phyloP scores from a whole-genome alignment of 2,888 invertebrate genomes.

The Busseola fusca region DNA sequence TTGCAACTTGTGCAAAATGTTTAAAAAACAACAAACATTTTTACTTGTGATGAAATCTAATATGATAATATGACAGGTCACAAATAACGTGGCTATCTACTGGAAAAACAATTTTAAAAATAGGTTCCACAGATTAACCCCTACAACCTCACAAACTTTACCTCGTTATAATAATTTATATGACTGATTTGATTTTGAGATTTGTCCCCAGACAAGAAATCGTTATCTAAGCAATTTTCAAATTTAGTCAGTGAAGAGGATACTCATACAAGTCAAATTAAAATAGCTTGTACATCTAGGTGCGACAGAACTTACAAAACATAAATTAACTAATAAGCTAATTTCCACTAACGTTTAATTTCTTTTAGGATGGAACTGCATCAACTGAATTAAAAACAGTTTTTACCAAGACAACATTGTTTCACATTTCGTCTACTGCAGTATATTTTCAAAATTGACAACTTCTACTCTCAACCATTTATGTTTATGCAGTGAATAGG shows the following conservation, averaged over 20 bases:
- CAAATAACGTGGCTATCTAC: no score
- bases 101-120: no score
- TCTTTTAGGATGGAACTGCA: background rate
- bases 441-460: background rate
- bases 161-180: no score
- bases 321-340: background rate
- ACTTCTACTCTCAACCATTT: background rate
- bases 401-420: background rate
- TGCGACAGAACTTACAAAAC: constrained; percentile 2
- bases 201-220: constrained; percentile 1
- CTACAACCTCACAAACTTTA: no score
- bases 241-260: background rate
- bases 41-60: no score
- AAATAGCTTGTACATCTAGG: background rate
- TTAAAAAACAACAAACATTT: background rate
- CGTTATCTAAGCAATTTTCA: constrained; percentile 2
- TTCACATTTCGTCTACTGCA: background rate
- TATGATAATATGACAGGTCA: no score
- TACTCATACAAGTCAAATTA: background rate
- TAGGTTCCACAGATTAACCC: no score
- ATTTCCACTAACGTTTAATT: constrained; percentile 1
- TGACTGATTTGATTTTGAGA: no score
- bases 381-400: background rate
- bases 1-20: background rate
- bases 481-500: background rate